Evolutionary conservation across 2,888 invertebrate genomes (phyloP).

Genomic region (Phortica magna): DNA sequence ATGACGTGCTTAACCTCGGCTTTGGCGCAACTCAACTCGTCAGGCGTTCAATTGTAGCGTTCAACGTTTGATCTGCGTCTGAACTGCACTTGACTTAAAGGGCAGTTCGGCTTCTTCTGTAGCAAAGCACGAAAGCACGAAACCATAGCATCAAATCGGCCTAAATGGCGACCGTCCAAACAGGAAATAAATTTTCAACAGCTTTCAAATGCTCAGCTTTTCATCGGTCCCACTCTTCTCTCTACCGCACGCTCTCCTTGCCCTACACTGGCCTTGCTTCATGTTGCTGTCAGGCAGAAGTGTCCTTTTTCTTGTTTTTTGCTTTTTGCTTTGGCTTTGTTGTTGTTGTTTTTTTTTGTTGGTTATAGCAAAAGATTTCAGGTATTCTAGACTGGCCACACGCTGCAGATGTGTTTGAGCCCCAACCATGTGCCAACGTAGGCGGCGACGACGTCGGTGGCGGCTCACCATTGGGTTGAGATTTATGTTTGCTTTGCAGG

Average conservation of each 20-base stretch:
- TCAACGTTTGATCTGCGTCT: background rate
- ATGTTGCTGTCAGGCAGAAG: constrained; percentile 20
- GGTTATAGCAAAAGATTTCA: no score
- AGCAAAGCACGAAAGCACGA: background rate
- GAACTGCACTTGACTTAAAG: constrained; percentile 19
- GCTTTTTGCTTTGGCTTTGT: background rate
- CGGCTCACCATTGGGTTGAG: background rate
- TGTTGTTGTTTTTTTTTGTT: no score
- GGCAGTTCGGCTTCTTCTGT: background rate
- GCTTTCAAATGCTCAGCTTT: constrained; percentile 49
- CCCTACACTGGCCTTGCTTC: background rate
- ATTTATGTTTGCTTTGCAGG: constrained; percentile 29
- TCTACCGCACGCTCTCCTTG: constrained; percentile 26
- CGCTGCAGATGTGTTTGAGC: no score
- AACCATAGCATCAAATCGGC: constrained; percentile 51
- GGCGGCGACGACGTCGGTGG: background rate
- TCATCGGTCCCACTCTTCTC: constrained; percentile 1
- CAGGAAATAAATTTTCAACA: constrained; percentile 70
- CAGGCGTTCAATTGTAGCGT: constrained; percentile 1
- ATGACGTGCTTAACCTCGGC: constrained; percentile 19
- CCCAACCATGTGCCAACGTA: background rate
- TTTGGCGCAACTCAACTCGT: constrained; percentile 16
- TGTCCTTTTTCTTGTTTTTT: constrained; percentile 16
- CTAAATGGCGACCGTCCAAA: constrained; percentile 60
- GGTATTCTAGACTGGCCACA: no score